A percentile compares a stretch with the other conserved stretches of the same genome.
phyloP scores from a whole-genome alignment of 2,113 vertebrate genomes.

The Esox niger region DNA sequence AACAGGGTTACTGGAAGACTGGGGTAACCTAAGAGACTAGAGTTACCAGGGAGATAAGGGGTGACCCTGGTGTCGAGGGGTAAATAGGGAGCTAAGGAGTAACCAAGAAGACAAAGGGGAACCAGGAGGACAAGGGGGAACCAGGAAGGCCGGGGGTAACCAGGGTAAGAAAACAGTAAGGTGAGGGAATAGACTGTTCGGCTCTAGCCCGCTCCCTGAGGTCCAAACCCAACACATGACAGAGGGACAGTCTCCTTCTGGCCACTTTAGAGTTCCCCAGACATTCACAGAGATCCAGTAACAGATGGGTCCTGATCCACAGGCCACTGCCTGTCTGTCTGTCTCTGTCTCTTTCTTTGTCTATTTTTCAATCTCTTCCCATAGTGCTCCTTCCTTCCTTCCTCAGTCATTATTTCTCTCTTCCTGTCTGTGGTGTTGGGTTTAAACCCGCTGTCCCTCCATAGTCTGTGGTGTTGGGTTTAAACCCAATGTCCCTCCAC shows the following conservation, averaged over 20 bases:
- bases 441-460: not conserved
- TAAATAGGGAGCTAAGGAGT: too few relatives aligned
- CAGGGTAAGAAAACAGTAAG: not conserved
- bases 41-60: too few relatives aligned
- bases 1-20: too few relatives aligned
- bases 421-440: not conserved
- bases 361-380: not conserved
- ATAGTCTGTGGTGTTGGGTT: not conserved
- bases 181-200: not conserved
- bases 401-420: not conserved
- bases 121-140: too few relatives aligned
- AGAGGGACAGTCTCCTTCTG: not conserved
- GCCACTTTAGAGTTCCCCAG: not conserved
- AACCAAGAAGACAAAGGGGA: too few relatives aligned
- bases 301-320: conserved; percentile 13
- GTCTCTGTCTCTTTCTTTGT: not conserved
- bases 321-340: not conserved
- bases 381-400: too few relatives aligned
- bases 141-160: too few relatives aligned
- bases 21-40: too few relatives aligned
- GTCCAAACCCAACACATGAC: not conserved
- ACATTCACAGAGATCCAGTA: not conserved
- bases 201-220: not conserved
- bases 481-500: too few relatives aligned
- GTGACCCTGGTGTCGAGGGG: too few relatives aligned